phyloP scores from a whole-genome alignment of 92 coral and sea anemone species.

The Muricea muricata region DNA sequence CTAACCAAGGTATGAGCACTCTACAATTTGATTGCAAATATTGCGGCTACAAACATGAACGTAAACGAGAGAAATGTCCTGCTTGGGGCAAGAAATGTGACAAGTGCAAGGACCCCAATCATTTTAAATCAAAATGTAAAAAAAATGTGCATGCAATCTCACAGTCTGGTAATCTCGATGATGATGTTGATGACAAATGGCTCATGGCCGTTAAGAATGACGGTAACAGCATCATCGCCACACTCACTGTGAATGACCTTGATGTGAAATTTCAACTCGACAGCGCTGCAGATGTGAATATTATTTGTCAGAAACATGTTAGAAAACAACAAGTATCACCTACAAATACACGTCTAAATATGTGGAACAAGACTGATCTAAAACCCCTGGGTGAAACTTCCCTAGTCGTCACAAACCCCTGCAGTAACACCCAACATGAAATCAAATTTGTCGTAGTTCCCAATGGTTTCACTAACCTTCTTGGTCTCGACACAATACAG shows the following conservation, averaged over 20 bases:
- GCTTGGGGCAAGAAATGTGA: not conserved
- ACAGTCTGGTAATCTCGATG: too few species aligned
- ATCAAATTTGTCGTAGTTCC: conserved; percentile 53
- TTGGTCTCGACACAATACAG: conserved; percentile 56
- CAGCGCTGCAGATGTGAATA: conserved; percentile 61
- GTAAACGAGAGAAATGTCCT: too few species aligned
- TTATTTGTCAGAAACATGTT: conserved; percentile 45
- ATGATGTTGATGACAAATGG: conserved; percentile 52
- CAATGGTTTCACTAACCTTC: conserved; percentile 37
- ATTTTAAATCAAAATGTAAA: conserved; percentile 39
- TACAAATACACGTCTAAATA: conserved; percentile 32
- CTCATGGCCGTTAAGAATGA: conserved; percentile 36
- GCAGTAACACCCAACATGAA: not conserved
- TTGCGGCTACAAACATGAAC: conserved; percentile 32
- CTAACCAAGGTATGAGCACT: too few species aligned
- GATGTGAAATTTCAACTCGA: conserved; percentile 63
- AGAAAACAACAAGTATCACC: conserved; percentile 37
- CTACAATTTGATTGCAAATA: not conserved
- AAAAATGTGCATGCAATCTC: too few species aligned
- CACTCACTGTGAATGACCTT: conserved; percentile 47
- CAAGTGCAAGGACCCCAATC: conserved; percentile 49
- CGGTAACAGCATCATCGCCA: conserved; percentile 28
- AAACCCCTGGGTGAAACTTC: conserved; percentile 45
- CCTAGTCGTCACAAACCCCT: conserved; percentile 33
- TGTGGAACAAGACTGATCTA: conserved; percentile 51